Evolutionary conservation across 23 tunicate species (phyloP).

Genomic region (Ciona savignyi): DNA sequence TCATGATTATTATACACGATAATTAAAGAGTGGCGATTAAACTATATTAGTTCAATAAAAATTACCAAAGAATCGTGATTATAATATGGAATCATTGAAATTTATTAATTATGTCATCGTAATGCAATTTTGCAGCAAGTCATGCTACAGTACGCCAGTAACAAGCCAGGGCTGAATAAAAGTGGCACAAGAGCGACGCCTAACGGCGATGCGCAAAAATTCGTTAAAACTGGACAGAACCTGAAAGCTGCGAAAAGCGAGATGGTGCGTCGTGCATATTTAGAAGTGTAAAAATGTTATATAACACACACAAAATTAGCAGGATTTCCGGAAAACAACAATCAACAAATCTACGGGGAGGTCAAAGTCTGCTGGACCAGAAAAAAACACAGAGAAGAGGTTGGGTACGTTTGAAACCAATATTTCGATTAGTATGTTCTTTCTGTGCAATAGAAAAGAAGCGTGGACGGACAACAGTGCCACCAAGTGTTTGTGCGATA

Average conservation of each 20-base stretch:
- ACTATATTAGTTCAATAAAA: no score
- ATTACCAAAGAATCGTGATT: no score
- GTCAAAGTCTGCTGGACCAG: neutral
- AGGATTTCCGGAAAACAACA: no score
- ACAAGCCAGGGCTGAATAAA: neutral
- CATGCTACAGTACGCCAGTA: conserved; percentile 12
- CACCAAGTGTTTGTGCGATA: conserved; percentile 6
- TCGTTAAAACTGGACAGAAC: neutral
- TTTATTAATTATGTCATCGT: neutral
- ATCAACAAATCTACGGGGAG: no score
- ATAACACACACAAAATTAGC: no score
- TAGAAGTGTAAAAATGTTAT: no score
- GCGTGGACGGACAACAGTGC: neutral
- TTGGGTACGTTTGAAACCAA: no score
- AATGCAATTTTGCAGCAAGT: conserved; percentile 10
- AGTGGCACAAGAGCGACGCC: neutral
- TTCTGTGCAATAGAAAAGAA: neutral
- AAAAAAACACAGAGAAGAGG: neutral
- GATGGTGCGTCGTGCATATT: no score
- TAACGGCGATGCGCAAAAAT: neutral
- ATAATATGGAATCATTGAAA: no score
- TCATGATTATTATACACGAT: no score
- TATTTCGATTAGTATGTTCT: no score
- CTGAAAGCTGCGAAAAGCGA: conserved; percentile 5
- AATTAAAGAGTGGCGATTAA: no score